These are phyloP conservation scores for Carcharodon carcharias DNA, from an alignment of 2,797 vertebrate species.

Conservation along the genomic window DNA sequence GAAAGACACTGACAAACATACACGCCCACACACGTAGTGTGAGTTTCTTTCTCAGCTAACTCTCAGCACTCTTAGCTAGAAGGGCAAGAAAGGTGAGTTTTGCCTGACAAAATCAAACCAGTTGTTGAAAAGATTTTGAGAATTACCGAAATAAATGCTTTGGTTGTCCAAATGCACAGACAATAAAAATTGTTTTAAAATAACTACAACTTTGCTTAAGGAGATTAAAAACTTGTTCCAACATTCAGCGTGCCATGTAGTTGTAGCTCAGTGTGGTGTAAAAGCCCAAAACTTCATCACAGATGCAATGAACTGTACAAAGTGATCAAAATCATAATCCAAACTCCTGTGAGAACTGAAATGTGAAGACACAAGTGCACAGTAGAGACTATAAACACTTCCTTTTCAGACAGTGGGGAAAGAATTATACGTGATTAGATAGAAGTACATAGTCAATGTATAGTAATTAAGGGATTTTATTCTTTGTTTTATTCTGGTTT, in stretches of 20 bases:
- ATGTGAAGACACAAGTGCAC: not conserved
- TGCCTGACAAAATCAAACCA: not conserved
- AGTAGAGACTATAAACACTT: not conserved
- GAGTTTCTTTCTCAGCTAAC: not conserved
- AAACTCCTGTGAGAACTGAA: not conserved
- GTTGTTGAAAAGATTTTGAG: not conserved
- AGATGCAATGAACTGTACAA: not conserved
- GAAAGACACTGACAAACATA: not conserved
- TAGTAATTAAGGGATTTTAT: not conserved
- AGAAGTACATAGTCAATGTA: not conserved
- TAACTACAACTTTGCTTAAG: not conserved
- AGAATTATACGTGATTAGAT: not conserved
- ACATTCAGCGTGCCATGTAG: not conserved
- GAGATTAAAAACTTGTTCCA: not conserved
- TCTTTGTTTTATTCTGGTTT: not conserved
- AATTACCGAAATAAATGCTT: not conserved
- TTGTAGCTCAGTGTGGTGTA: not conserved
- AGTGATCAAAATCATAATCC: not conserved
- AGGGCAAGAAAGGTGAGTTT: not conserved
- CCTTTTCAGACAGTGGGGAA: not conserved
- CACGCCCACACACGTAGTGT: too few relatives aligned
- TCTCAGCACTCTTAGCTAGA: not conserved
- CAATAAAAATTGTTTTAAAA: not conserved
- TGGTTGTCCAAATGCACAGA: not conserved
- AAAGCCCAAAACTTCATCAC: not conserved